Conservation (phyloP, 2,113 vertebrate genomes). For the Girardinichthys multiradiatus region DNA sequence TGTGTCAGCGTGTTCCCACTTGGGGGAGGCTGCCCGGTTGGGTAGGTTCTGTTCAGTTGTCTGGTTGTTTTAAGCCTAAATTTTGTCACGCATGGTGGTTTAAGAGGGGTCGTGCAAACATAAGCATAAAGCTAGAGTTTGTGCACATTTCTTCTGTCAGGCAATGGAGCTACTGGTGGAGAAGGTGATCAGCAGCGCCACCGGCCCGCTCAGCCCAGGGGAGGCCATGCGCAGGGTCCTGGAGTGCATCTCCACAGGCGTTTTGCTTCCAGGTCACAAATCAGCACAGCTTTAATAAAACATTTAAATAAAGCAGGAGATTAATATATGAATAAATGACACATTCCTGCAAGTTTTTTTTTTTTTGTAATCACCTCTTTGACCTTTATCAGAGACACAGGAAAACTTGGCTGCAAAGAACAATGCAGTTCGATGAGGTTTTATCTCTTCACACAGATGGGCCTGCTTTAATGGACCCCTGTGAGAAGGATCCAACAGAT, state of each 20-base stretch:
- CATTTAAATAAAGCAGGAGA: not conserved
- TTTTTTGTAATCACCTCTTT: no score
- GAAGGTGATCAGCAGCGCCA: conserved; percentile 79
- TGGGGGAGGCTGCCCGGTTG: conserved; percentile 85
- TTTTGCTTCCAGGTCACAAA: conserved; percentile 76
- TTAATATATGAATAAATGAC: not conserved
- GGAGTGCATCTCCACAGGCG: conserved; percentile 81
- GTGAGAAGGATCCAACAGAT: conserved; percentile 81
- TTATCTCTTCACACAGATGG: conserved; percentile 74
- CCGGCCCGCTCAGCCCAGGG: conserved; percentile 76
- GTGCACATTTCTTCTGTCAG: conserved; percentile 42
- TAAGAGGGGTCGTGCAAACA: not conserved
- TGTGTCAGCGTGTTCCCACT: conserved; percentile 83
- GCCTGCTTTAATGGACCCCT: conserved; percentile 84
- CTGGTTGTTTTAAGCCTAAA: not conserved
- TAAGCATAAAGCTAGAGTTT: not conserved
- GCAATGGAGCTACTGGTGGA: conserved; percentile 82
- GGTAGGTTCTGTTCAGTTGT: conserved; percentile 67
- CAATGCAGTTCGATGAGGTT: not conserved
- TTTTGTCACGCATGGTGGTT: not conserved
- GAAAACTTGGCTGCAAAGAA: not conserved
- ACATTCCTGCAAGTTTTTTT: not conserved
- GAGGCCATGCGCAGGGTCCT: conserved; percentile 80
- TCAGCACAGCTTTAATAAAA: not conserved
- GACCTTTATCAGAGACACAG: no score